Percentiles rank a stretch among this genome's conserved stretches.
phyloP scores from a whole-genome alignment of 2,888 invertebrate genomes.

The Eurytoma adleriae region DNA sequence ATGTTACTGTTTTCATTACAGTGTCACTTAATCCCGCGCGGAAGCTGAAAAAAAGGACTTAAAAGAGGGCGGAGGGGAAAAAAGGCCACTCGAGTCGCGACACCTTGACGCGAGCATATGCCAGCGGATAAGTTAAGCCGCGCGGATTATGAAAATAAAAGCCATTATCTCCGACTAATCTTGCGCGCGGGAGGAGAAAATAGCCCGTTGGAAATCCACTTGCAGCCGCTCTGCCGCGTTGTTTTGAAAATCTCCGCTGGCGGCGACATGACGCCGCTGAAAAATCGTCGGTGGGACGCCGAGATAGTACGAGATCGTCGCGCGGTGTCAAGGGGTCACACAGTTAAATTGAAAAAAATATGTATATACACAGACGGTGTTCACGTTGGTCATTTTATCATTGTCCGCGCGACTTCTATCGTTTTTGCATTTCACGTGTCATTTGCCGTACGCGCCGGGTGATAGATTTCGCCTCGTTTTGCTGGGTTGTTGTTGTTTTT shows the following conservation, averaged over 20 bases:
- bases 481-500: neutral
- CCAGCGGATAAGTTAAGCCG: neutral
- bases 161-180: conserved; percentile 8
- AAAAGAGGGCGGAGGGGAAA: neutral
- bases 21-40: neutral
- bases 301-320: conserved; percentile 1
- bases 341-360: conserved; percentile 19
- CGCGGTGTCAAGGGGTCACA: conserved; percentile 24
- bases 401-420: conserved; percentile 4
- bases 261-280: conserved; percentile 2
- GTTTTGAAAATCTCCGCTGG: conserved; percentile 15
- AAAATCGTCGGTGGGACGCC: conserved; percentile 8
- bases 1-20: neutral
- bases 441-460: neutral
- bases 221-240: neutral
- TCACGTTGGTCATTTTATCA: neutral
- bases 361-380: neutral
- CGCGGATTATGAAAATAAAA: conserved; percentile 27
- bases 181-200: neutral
- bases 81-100: too few relatives aligned
- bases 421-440: conserved; percentile 27
- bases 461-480: neutral
- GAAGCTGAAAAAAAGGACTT: neutral
- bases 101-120: neutral
- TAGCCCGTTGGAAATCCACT: conserved; percentile 4